Conservation (phyloP, 2,888 invertebrate species). For the Vanessa cardui region DNA sequence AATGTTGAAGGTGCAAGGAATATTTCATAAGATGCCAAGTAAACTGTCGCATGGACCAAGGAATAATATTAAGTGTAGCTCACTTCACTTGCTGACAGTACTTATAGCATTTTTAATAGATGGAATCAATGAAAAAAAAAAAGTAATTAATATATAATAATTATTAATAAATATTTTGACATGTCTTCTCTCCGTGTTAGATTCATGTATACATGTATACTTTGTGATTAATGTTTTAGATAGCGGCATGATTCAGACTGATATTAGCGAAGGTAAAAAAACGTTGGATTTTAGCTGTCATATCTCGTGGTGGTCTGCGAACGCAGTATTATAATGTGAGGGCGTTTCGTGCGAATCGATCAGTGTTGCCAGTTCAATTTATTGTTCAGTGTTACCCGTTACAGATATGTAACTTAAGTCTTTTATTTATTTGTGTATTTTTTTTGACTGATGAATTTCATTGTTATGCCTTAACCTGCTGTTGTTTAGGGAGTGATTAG, state of each 20-base stretch:
- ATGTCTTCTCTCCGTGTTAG: constrained; percentile 71
- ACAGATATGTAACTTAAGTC: not conserved
- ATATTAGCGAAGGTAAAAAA: constrained; percentile 60
- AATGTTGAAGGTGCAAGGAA: constrained; percentile 47
- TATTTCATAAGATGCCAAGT: constrained; percentile 78
- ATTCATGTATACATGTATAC: constrained; percentile 72
- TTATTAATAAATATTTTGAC: constrained; percentile 62
- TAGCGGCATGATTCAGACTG: constrained; percentile 72
- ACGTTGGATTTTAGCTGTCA: constrained; percentile 28
- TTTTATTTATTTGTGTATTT: too few relatives aligned
- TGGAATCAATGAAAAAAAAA: constrained; percentile 30
- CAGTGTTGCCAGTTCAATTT: constrained; percentile 22
- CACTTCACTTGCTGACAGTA: constrained; percentile 72
- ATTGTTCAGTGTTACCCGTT: not conserved
- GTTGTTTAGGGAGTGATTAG: not conserved
- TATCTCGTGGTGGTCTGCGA: constrained; percentile 49
- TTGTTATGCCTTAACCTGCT: too few relatives aligned
- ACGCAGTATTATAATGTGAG: constrained; percentile 62
- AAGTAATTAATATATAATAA: constrained; percentile 23
- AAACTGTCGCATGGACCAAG: constrained; percentile 79
- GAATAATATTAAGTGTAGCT: constrained; percentile 74
- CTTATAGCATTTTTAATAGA: constrained; percentile 60
- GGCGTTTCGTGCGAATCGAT: constrained; percentile 51
- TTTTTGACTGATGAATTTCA: too few relatives aligned
- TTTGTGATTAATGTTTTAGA: constrained; percentile 75